These are phyloP conservation scores for Copidosoma aretas DNA, from an alignment of 2,888 invertebrate genomes.

Conservation along the genomic window DNA sequence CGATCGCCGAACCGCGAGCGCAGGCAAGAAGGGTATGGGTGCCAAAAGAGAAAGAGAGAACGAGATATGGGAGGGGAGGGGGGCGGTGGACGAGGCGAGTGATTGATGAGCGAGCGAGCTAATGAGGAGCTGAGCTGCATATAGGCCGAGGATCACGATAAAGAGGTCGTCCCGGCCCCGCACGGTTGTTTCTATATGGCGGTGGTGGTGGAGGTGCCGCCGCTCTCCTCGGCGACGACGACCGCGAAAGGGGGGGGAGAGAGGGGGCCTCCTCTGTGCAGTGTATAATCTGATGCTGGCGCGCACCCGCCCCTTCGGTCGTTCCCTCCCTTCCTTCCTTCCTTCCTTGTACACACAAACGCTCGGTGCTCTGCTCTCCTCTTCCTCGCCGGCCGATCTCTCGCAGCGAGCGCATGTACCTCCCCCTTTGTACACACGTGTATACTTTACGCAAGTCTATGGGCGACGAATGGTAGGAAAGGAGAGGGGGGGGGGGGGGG, in stretches of 20 bases:
- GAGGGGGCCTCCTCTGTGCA: neutral
- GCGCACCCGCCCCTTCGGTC: conserved; percentile 23
- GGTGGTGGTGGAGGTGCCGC: conserved; percentile 40
- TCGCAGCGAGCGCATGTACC: neutral
- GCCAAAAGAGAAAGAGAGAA: conserved; percentile 32
- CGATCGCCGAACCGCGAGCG: too few species aligned
- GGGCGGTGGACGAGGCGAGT: conserved; percentile 58
- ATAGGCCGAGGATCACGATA: conserved; percentile 60
- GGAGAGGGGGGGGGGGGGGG: neutral
- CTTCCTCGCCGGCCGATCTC: neutral
- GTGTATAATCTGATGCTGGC: conserved; percentile 29
- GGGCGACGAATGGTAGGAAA: too few species aligned
- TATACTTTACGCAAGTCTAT: too few species aligned
- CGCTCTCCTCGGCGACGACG: conserved; percentile 28
- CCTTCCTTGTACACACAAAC: neutral
- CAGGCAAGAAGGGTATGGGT: neutral
- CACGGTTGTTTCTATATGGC: conserved; percentile 18
- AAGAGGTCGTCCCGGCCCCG: conserved; percentile 59
- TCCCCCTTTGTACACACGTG: too few species aligned
- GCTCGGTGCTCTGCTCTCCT: neutral
- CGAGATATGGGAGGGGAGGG: conserved; percentile 31
- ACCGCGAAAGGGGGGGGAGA: too few species aligned
- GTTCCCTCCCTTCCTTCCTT: neutral
- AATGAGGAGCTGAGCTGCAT: conserved; percentile 62
- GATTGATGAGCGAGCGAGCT: conserved; percentile 62